Base-by-base conservation (phyloP, 1,140 invertebrate genomes). In the Pristionchus pacificus region DNA sequence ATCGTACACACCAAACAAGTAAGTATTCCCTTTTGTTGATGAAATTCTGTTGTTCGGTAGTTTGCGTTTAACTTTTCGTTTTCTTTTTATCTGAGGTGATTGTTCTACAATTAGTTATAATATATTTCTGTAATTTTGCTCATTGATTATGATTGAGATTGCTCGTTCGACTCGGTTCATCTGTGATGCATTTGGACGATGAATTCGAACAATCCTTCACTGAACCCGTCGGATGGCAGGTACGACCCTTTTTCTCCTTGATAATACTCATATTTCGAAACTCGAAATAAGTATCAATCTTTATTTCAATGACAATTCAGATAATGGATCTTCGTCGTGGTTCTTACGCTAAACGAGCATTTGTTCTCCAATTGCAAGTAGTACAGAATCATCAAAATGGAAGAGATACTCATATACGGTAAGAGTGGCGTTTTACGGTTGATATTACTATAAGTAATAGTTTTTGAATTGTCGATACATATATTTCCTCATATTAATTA, bases 311-410 rank as follows among this genome's bases (percentile, higher is more conserved):
- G n/a, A n/a, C n/a, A n/a, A n/a, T 68, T 60, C 28, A 69, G 67
- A 30, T 49, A 15, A 68, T 73, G 28, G 71, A 73, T 65, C 10
- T 73, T n/a, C 49, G 71, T 1, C 38, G 49, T 24, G 49, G 55
- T 14, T 29, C 10, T 31, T 2, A 27, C 6, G 65, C 71, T 2
- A 14, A 30, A 33, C 33, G 71, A 6, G 58, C 60, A n/a, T 68
- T 73, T 27, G 60, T 72, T 25, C 32, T 70, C 38, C 28, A 79
- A 70, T 59, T 81, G 67, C 63, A 80, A 66, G 71, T 80, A 70
- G 33, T 80, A 74, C 55, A 81, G n/a, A 75, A 80, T 72, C 79
- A 80, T 80, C 59, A 80, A 64, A 71, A 80, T 70, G 60, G 71
- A 13, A 63, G 71, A 31, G 71, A 73, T 58, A 73, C 71, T 29